Base-by-base conservation (phyloP, 2,888 invertebrate genomes). In the Encarsia formosa region DNA sequence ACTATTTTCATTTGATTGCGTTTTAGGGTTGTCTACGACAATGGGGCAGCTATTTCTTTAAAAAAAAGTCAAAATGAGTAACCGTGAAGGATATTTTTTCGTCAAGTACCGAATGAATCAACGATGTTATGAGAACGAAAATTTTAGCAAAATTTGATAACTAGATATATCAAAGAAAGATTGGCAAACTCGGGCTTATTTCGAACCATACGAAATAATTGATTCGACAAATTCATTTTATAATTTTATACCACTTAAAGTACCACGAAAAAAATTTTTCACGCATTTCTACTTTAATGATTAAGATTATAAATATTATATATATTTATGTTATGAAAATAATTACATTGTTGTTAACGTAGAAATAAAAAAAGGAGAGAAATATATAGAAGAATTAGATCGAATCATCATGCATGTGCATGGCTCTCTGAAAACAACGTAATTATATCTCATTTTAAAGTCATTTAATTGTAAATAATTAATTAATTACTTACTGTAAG, bases 11-110 rank as follows among this genome's bases (percentile, higher is more conserved):
- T 73, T 56, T 73, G 62, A 68, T 73, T 73, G 69, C 70, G 65
- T 73, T 73, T 71, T 73, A 73, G 73, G 73, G 68, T 69, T 73
- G 61, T 71, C 73, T 69, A 65, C 72, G 68, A 71, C 73, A 73
- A 73, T 73, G 73, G 73, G 73, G 64, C 73, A 73, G 66, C 73
- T 73, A 71, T 73, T 73, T 73, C 71, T 73, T 73, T 73, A 72
- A 70, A 71, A 62, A 65, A 55, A 56, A 54, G 40, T 50, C 47
- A 51, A 32, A 48, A 47, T 20, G 31, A 31, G 34, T 56, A 60
- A 54, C 60, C 58, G 59, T 53, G 60, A 49, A 52, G 59, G 58
- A 63, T 55, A 58, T 55, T 38, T 50, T 38, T 53, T 53, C 44
- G 56, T 49, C 44, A 57, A 58, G 56, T 56, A 58, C 50, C 38